Evolutionary conservation across 2,888 invertebrate genomes (phyloP), one percentile per base, ranked within the genome.

Genomic region (Corbicula japonica): DNA sequence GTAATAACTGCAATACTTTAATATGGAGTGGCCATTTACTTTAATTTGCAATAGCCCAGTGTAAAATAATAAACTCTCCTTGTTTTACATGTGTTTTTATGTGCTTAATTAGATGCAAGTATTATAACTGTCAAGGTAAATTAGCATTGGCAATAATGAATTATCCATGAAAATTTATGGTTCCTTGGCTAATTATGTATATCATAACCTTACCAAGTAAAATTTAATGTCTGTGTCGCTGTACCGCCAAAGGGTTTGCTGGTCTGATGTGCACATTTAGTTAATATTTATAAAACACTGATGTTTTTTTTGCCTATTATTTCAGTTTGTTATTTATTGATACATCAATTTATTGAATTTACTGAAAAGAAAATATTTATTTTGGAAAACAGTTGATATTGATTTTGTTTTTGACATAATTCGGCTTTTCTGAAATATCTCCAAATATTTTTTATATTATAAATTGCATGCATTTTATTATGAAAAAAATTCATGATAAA

Each of bases 121-220:
- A 58, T 1, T 58, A 58, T 58, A 58, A 15, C 35, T 58, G 58
- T 58, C 58, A 58, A 12, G 2, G n/a, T 21, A n/a, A 58, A 58
- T 58, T 58, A 58, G 58, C 58, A 58, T 58, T 5, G 2, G 35
- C 21, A 10, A 15, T 58, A 58, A 58, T 58, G 58, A 58, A 58
- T 58, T 34, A 58, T 34, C 58, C 10, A 18, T 58, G 58, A 58
- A 58, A 58, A 35, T 58, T 35, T 58, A 35, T 21, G 21, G 58
- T 58, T 35, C n/a, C 35, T 58, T 35, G 23, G 34, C 58, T 34
- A 58, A 58, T 30, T 30, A 58, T 58, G 58, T 58, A 21, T 58
- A 23, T 34, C 41, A 34, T 21, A 35, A 35, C 34, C 34, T 23
- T 58, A 35, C 34, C 21, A 35, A 34, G 35, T n/a, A 21, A 21